Base-by-base conservation (phyloP, 2,888 invertebrate genomes). In the Oxyteleia sp. region DNA sequence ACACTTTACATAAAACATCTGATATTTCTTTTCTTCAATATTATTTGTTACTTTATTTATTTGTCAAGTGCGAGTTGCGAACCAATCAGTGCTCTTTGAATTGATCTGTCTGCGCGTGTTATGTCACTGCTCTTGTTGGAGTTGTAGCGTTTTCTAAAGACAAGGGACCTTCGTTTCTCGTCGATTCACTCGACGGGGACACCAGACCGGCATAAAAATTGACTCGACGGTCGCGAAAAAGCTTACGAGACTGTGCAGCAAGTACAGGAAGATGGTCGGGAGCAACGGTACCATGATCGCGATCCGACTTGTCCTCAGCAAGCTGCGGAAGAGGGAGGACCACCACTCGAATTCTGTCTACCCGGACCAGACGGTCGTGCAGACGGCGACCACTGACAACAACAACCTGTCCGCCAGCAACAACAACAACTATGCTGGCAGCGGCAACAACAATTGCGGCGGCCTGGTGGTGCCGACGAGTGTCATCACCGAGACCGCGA, bases 291-390 rank as follows among this genome's bases (percentile, higher is more conserved):
- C 96, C 93, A 95, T 97, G 96, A 96, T 96, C 94, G 97, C 97
- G 94, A 96, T 97, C 94, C 97, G 97, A 94, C 96, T 97, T 96
- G 97, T 97, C 94, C 97, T 97, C 96, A 97, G 97, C 94, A 97
- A 97, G 95, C 95, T 97, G 94, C 95, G 97, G 92, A 97, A 97
- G 94, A 95, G 97, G 89, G 97, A 97, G 94, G 97, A 97, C 93
- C 95, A 96, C 94, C 95, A 96, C 94, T 95, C 95, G 87, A 95
- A 96, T 91, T 95, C 95, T 90, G 95, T 95, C 88, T 96, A 96
- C 90, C 96, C 96, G 79, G 95, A 96, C 87, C 85, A 85, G 55
- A 95, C 95, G 91, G 95, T 95, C 45, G 95, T 96, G 86, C 94
- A 95, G 92, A 95, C 95, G 89, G 94, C 95, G 88, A 94, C 95